Evolutionary conservation across 1,140 invertebrate species (phyloP), one percentile per base, ranked within the genome.

Genomic region (Wasmannia auropunctata): DNA sequence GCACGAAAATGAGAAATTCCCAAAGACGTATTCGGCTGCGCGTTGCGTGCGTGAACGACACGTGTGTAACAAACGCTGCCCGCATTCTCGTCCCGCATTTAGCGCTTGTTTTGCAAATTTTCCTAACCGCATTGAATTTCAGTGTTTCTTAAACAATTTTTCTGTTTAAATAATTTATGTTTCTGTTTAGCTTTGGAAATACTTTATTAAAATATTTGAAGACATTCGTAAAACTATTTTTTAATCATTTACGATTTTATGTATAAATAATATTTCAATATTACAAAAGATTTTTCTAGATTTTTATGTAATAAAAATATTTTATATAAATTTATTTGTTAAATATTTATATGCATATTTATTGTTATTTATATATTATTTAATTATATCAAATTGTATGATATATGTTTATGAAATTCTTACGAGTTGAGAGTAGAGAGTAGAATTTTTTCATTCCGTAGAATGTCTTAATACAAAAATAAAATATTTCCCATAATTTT

Each of bases 31-130:
- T 10, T 40, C 49, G 46, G 79, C 67, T 58, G 79, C 79, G 67
- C 51, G 77, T 81, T 83, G 79, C 79, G 79, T 83, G 79, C 67
- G 79, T 74, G 19, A 72, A 79, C 31, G 37, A 83, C 79, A 83
- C 79, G 46, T 80, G 46, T 67, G 43, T 80, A 81, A 81, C 3
- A 72, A 72, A 37, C 25, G 28, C 37, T 28, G 37, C 40, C 28
- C 67, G 79, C 49, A 74, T 83, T 83, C 25, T 83, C 25, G 46
- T 10, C 22, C 16, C 31, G 37, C 79, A 83, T 83, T 83, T 58
- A 83, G 79, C 67, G 25, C 22, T 79, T 22, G 14, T 51, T 7
- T 70, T 19, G 34, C n/a, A 37, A 74, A 22, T 54, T 37, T 37
- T 7, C 16, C 49, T 11, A 6, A 3, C 31, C 10, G n/a, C 25